These are phyloP conservation scores for Pedicia rivosa DNA, from an alignment of 2,888 invertebrate genomes.

Conservation along the genomic window DNA sequence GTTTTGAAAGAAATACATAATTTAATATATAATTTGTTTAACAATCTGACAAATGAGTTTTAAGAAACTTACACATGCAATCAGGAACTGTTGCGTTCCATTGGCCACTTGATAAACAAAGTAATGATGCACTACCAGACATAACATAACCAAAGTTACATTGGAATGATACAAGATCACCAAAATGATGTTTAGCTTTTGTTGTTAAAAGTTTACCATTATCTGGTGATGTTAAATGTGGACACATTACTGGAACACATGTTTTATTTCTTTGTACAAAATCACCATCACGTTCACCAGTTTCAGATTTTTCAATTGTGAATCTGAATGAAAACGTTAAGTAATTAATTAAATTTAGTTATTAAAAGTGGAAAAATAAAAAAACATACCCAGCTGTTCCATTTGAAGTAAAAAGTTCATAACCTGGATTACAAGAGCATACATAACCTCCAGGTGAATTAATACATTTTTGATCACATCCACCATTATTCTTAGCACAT, in stretches of 20 bases:
- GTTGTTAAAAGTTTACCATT: slow-evolving; percentile 74
- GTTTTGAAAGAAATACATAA: slow-evolving; percentile 18
- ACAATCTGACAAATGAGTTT: background rate
- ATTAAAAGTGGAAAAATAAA: no score
- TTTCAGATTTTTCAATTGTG: slow-evolving; percentile 63
- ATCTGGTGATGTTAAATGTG: slow-evolving; percentile 56
- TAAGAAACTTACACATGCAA: slow-evolving; percentile 86
- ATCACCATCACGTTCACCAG: slow-evolving; percentile 78
- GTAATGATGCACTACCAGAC: slow-evolving; percentile 68
- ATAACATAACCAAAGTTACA: slow-evolving; percentile 91
- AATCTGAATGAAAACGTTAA: no score
- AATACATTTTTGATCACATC: slow-evolving; percentile 85
- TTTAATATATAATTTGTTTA: background rate
- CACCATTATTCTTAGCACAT: slow-evolving; percentile 71
- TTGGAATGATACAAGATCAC: slow-evolving; percentile 78
- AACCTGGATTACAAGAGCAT: slow-evolving; percentile 84
- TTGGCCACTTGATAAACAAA: slow-evolving; percentile 75
- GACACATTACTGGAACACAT: slow-evolving; percentile 87
- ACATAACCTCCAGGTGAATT: slow-evolving; percentile 78
- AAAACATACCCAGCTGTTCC: slow-evolving; percentile 87
- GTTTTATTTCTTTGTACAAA: slow-evolving; percentile 82
- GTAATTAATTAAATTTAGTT: no score
- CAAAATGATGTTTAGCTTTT: slow-evolving; percentile 70
- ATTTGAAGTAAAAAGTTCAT: slow-evolving; percentile 69
- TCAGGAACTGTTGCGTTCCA: slow-evolving; percentile 92